Percentiles rank a stretch among this genome's conserved stretches.
These are phyloP conservation scores for Chionoecetes opilio DNA, from an alignment of 1,140 invertebrate species.

Conservation along the genomic window DNA sequence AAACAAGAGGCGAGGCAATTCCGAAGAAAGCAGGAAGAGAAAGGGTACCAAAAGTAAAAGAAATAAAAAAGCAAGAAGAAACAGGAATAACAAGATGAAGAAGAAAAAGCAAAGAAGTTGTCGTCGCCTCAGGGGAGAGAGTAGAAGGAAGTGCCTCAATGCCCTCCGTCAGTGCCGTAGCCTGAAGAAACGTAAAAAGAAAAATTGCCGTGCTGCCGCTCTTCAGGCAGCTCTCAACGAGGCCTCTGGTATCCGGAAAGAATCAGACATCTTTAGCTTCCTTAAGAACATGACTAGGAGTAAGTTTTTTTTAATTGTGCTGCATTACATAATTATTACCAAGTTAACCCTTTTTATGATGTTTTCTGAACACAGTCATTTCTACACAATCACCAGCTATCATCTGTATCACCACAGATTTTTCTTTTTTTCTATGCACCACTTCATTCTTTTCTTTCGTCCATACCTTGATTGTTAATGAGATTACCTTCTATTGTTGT, in stretches of 20 bases:
- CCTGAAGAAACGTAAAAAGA: slow-evolving; percentile 39
- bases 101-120: not conserved
- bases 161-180: not conserved
- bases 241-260: not conserved
- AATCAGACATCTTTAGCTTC: slow-evolving; percentile 41
- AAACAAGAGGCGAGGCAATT: not conserved
- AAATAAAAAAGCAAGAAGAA: not conserved
- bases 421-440: too few species aligned
- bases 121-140: slow-evolving; percentile 10
- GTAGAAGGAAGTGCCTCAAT: not conserved
- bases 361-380: too few species aligned
- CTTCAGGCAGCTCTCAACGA: not conserved
- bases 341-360: too few species aligned
- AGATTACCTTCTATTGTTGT: too few species aligned
- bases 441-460: too few species aligned
- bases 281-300: slow-evolving; percentile 41
- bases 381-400: too few species aligned
- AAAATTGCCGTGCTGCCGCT: slow-evolving; percentile 3
- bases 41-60: not conserved
- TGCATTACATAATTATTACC: too few species aligned
- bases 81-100: slow-evolving; percentile 21
- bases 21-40: not conserved
- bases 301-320: not conserved
- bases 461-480: too few species aligned
- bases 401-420: too few species aligned